Evolutionary conservation across 2,888 invertebrate species (phyloP), one percentile per base, ranked within the genome.

Genomic region (Copidosoma aretas): DNA sequence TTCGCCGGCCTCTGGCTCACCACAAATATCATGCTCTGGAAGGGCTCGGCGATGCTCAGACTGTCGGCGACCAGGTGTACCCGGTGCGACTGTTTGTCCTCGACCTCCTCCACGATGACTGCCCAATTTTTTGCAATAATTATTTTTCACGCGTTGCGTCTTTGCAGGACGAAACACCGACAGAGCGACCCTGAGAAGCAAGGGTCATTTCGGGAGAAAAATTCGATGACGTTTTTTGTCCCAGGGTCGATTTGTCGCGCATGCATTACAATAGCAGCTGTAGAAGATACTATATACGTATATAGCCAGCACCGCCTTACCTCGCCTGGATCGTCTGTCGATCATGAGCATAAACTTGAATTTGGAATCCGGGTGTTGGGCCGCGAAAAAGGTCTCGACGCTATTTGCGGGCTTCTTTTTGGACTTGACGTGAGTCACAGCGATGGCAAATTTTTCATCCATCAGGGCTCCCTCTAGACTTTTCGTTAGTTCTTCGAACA

Each of bases 101-200:
- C 82, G 0, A 88, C 82, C 8, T 87, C 89, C 80, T 91, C 90
- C 73, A 91, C 82, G n/a, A 89, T 87, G n/a, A 91, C 91, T 91
- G 80, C 59, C 81, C 32, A 32, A 10, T 39, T 17, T n/a, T n/a
- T n/a, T n/a, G n/a, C n/a, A n/a, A n/a, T n/a, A n/a, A n/a, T n/a
- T n/a, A n/a, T n/a, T n/a, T n/a, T n/a, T n/a, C n/a, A n/a, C n/a
- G n/a, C n/a, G n/a, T n/a, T n/a, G n/a, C n/a, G n/a, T n/a, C n/a
- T n/a, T n/a, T n/a, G n/a, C n/a, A n/a, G n/a, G n/a, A n/a, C n/a
- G n/a, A n/a, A n/a, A n/a, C n/a, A n/a, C n/a, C n/a, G n/a, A n/a
- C n/a, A n/a, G n/a, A n/a, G n/a, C n/a, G n/a, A n/a, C n/a, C n/a
- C n/a, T n/a, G n/a, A n/a, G n/a, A n/a, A n/a, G n/a, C n/a, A n/a